These are phyloP conservation scores for Aphelenchoides avenae DNA, from an alignment of 1,140 invertebrate species.

Conservation along the genomic window DNA sequence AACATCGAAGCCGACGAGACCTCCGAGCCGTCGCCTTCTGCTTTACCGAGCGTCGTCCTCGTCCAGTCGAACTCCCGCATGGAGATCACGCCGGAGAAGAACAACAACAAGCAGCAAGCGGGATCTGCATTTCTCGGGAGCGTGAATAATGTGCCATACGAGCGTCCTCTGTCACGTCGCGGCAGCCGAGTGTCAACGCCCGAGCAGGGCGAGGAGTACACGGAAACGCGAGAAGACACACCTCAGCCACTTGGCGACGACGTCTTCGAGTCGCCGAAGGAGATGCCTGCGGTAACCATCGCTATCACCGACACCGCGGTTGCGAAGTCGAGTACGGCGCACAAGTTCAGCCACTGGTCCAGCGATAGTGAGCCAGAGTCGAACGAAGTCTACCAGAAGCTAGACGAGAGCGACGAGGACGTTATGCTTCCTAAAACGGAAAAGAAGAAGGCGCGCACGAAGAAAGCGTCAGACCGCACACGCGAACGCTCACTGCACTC, in stretches of 20 bases:
- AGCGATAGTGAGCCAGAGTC: slow-evolving; percentile 30
- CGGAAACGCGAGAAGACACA: slow-evolving; percentile 34
- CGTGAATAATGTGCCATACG: slow-evolving; percentile 23
- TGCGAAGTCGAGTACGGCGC: background rate
- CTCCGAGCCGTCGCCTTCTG: slow-evolving; percentile 5
- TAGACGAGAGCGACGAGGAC: slow-evolving; percentile 26
- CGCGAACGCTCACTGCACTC: no score
- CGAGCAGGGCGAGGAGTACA: slow-evolving; percentile 36
- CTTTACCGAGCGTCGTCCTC: slow-evolving; percentile 15
- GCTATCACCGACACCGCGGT: background rate
- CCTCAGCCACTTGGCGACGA: slow-evolving; percentile 39
- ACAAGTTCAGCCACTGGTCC: slow-evolving; percentile 16
- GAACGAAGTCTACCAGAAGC: slow-evolving; percentile 5
- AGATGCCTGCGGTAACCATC: slow-evolving; percentile 6
- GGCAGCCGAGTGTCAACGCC: slow-evolving; percentile 43
- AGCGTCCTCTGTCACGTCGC: slow-evolving; percentile 37
- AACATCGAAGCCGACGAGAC: slow-evolving; percentile 13
- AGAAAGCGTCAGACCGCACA: no score
- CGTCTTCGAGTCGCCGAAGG: slow-evolving; percentile 2
- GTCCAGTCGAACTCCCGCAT: background rate
- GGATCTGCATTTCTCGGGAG: slow-evolving; percentile 7
- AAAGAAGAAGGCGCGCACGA: slow-evolving; percentile 26
- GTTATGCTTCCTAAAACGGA: slow-evolving; percentile 22
- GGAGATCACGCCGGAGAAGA: slow-evolving; percentile 12
- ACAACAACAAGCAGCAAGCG: slow-evolving; percentile 18